Evolutionary conservation across 1,140 invertebrate species (phyloP), one percentile per base, ranked within the genome.

Genomic region (Xylocopa sonorina): DNA sequence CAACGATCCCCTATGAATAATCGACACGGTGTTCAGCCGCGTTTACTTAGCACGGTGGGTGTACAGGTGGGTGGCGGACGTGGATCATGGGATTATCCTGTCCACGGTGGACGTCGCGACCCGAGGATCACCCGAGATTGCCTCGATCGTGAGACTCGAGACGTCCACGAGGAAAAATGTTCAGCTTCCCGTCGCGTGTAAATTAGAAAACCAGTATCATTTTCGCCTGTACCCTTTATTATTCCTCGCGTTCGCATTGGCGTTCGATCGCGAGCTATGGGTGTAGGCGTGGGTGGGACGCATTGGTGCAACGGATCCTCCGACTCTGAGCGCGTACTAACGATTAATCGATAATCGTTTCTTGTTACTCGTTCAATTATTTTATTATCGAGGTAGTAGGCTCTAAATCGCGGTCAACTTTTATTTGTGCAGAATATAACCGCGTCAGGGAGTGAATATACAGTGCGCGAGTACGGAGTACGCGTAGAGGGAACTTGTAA

Each of bases 1-100:
- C 34, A 72, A 79, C 68, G 74, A 81, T 77, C 55, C 76, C 21
- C 67, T 87, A 77, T 79, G 85, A 86, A 86, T 84, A 86, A 86
- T 87, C 82, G 85, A 75, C 78, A 74, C 34, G 48, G 63, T 55
- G 73, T 78, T 86, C 78, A 78, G 21, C 50, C 77, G 66, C 58
- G 80, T 86, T 86, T 83, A 84, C 80, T 74, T 60, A 78, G 46
- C 67, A 50, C 50, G 76, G 58, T 83, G 80, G 85, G 69, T 84
- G 80, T 76, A 78, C 48, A 77, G 74, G 78, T 87, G 80, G 74
- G 82, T 83, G 76, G 80, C 21, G 74, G 48, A 80, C 77, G 62
- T 73, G 83, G 74, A 79, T 85, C 83, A 81, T 24, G 43, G 50
- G 66, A 81, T 80, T 77, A 84, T 87, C 63, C 41, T 63, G 53